These are phyloP conservation scores for Drosophila macrothrix DNA, from an alignment of 2,888 invertebrate genomes.

Conservation along the genomic window DNA sequence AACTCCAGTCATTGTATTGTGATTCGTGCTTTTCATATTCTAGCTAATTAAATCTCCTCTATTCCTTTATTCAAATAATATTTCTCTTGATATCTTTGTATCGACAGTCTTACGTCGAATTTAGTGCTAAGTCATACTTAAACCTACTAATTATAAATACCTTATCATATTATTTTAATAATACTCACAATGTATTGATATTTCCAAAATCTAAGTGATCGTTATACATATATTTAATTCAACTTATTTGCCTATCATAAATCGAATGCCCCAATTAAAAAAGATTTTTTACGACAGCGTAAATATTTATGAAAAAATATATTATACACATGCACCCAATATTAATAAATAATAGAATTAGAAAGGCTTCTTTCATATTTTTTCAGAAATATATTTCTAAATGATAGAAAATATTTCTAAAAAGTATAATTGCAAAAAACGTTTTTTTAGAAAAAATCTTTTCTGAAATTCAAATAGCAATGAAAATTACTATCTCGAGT, in stretches of 20 bases:
- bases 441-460: background rate
- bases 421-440: background rate
- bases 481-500: background rate
- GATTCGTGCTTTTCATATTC: background rate
- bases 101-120: background rate
- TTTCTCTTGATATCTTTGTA: background rate
- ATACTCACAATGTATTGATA: background rate
- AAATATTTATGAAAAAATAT: background rate
- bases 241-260: background rate
- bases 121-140: background rate
- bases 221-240: background rate
- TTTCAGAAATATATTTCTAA: background rate
- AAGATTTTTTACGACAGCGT: background rate
- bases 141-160: background rate
- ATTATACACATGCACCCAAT: background rate
- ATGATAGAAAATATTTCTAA: background rate
- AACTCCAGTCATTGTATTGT: background rate
- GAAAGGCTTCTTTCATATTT: background rate
- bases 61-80: constrained; percentile 3
- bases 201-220: background rate
- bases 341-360: background rate
- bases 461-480: background rate
- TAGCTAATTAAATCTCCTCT: background rate
- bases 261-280: background rate
- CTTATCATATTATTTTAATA: background rate